Percentiles rank a stretch among this genome's conserved stretches.
These are phyloP conservation scores for Cylloceria caligata DNA, from an alignment of 2,888 invertebrate genomes.

Conservation along the genomic window DNA sequence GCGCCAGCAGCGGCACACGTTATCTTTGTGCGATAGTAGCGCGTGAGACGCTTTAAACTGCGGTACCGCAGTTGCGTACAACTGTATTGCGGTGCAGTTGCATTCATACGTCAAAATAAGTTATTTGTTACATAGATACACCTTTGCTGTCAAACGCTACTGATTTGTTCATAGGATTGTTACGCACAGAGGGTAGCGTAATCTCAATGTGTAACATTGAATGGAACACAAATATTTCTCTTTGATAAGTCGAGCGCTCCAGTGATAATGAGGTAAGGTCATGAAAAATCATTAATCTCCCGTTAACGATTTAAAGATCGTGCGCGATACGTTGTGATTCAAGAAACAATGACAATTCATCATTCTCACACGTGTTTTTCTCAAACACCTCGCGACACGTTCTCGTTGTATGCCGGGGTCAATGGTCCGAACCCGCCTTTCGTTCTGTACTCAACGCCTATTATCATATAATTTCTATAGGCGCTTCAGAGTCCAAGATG, in stretches of 20 bases:
- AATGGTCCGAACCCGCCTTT: conserved; percentile 36
- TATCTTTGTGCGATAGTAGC: conserved; percentile 35
- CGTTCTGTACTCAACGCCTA: conserved; percentile 15
- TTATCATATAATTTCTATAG: conserved; percentile 54
- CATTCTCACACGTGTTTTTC: conserved; percentile 2
- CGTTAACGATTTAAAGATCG: not conserved
- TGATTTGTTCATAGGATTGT: conserved; percentile 39
- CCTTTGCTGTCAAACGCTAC: conserved; percentile 61
- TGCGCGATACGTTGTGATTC: not conserved
- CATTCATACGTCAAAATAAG: conserved; percentile 53
- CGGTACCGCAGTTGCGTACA: conserved; percentile 40
- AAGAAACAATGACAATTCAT: not conserved
- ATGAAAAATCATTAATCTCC: not conserved
- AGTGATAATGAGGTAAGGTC: conserved; percentile 30
- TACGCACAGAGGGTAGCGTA: conserved; percentile 11
- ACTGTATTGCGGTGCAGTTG: conserved; percentile 33
- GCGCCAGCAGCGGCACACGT: conserved; percentile 25
- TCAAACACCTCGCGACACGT: not conserved
- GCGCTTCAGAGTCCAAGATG: conserved; percentile 43
- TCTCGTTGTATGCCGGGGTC: conserved; percentile 20
- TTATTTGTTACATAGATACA: not conserved
- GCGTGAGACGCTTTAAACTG: conserved; percentile 47
- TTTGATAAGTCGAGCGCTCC: conserved; percentile 45
- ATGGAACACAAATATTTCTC: conserved; percentile 39
- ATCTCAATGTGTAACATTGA: conserved; percentile 25